Percentiles rank a stretch among this genome's conserved stretches.
Evolutionary conservation across 2,888 invertebrate genomes (phyloP).

Genomic region (Zelleria hepariella): DNA sequence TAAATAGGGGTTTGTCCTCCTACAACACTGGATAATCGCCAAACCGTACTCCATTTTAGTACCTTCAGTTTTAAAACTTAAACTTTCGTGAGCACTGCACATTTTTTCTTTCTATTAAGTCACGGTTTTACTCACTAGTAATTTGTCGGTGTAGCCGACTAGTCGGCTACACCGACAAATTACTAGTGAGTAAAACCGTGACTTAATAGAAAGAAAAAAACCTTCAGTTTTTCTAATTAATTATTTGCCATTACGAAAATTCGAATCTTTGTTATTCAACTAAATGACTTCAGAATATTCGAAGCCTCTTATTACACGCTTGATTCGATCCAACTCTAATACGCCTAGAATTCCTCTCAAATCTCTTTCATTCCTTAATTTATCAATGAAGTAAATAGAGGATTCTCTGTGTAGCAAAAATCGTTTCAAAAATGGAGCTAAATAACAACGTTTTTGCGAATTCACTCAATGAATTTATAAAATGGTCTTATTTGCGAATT

Average conservation of each 20-base stretch:
- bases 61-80: no score
- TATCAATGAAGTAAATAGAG: conserved; percentile 10
- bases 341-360: background rate
- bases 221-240: no score
- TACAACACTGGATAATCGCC: background rate
- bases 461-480: conserved; percentile 48
- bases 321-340: background rate
- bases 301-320: conserved; percentile 12
- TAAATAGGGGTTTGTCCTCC: background rate
- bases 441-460: conserved; percentile 68
- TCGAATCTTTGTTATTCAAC: background rate
- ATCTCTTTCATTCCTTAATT: conserved; percentile 23
- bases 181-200: no score
- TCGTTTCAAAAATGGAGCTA: conserved; percentile 68
- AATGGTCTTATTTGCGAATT: conserved; percentile 36
- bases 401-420: conserved; percentile 47
- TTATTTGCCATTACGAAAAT: background rate
- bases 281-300: background rate
- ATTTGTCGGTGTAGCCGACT: no score
- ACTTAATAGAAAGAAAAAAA: no score
- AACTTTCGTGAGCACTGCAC: no score
- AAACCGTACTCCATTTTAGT: background rate
- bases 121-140: no score
- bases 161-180: no score
- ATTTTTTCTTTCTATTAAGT: no score